Evolutionary conservation across 1,140 invertebrate genomes (phyloP), one percentile per base, ranked within the genome.

Genomic region (Macrobrachium nipponense): DNA sequence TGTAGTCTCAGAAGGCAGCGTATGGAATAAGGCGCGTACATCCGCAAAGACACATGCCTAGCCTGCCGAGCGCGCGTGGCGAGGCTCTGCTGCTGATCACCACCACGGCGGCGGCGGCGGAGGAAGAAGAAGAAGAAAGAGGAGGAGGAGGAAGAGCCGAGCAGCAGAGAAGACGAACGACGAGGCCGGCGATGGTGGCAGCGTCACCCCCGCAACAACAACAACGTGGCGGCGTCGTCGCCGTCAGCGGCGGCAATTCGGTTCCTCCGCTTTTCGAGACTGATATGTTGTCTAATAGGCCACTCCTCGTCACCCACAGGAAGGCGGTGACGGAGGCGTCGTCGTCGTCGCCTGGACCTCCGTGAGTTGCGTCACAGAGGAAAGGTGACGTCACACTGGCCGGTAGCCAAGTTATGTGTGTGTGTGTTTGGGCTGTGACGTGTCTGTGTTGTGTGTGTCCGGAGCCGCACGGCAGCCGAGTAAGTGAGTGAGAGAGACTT

Each of bases 301-400:
- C 36, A 36, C 23, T 27, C 60, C n/a, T 20, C 78, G 61, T 80
- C 18, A 80, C 20, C 78, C 78, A 64, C 20, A 43, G 36, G 8
- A n/a, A 62, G 36, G 36, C 20, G 58, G 77, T 66, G 78, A 66
- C 61, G 36, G 27, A 43, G 51, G 8, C 51, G 51, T 51, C 51
- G 51, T 12, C 51, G 27, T n/a, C 77, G 77, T 64, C 77, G 77
- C 78, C 36, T 64, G 66, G 78, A 66, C 78, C 61, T 80, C 78
- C 78, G 78, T 64, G 78, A 80, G 62, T 80, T 80, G 62, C 61
- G 78, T 80, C 78, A 80, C 78, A 80, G 78, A 80, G 78, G 61
- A 66, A n/a, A 80, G 61, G 78, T 80, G 78, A 80, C 78, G 78
- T 80, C 78, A 80, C 78, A 62, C 78, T 80, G 78, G 78, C 78